Base-by-base conservation (phyloP, 1,140 invertebrate genomes). In the Phocides pigmalion region DNA sequence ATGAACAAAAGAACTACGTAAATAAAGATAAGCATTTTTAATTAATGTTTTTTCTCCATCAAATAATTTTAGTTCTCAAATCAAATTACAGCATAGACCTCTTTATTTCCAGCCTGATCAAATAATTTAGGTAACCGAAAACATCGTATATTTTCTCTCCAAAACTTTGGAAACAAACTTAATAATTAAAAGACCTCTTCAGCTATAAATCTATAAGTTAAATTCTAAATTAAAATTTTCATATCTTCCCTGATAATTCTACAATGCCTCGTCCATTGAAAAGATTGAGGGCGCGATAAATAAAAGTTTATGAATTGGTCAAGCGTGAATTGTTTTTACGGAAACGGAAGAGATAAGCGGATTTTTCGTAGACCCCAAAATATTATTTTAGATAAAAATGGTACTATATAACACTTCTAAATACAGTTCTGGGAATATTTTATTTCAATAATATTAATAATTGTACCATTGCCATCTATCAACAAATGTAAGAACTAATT, bases 121-220 rank as follows among this genome's bases (percentile, higher is more conserved):
- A 50, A 53, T 44, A 51, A 49, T 54, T 62, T 50, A 62, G 58
- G 41, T 28, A 28, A 28, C 19, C 46, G 25, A 71, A 71, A 68
- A 66, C 62, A 64, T 69, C 56, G 47, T 54, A 59, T 37, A 47
- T 66, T 62, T 63, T 70, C 63, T 49, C 53, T 42, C 20, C 15
- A 61, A 74, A 72, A 63, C 64, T 70, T 67, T 56, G 58, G 62
- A 49, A 68, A 70, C 58, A 54, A 76, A 78, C 59, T 78, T 68
- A 59, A 69, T 82, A 81, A 81, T 82, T 81, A 81, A 82, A 82
- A 81, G 68, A 63, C 56, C 46, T 46, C 47, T 56, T 47, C 32
- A 53, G 66, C 66, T 72, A 82, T 82, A 82, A 82, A 82, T 82
- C 80, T 77, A 82, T 82, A 80, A 82, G 73, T 76, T 79, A 68